Base-by-base conservation (phyloP, 2,888 invertebrate species). In the Harpalus rufipes region DNA sequence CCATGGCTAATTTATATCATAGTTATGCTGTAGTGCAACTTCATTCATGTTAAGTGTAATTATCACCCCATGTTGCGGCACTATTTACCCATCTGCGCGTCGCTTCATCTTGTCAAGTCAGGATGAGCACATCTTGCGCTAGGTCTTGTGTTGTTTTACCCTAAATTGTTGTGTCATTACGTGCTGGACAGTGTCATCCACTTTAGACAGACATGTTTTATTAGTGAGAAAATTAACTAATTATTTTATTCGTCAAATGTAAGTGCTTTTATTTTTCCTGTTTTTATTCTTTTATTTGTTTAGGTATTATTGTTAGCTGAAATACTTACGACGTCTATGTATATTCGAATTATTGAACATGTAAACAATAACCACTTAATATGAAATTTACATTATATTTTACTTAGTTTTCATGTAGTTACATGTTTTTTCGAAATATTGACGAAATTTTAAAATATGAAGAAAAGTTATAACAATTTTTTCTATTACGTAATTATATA, bases 111-210 rank as follows among this genome's bases (percentile, higher is more conserved):
- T 68, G 68, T 68, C 32, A 68, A 14, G 14, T 39, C 14, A 68
- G 39, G 68, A 68, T 68, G 68, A 68, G 39, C 68, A 68, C n/a
- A 63, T 63, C 25, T 63, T 25, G 25, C 25, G 16, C 10, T 63
- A 10, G 7, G n/a, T 32, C 14, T 25, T 68, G 68, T 68, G 68
- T 68, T 68, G 25, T 68, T 32, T 39, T 39, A 68, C 68, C 68
- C 39, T 25, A 39, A 68, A 68, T 39, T 39, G 14, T 25, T 25
- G 65, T 32, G 39, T 39, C 39, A 68, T 68, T 39, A 39, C 68
- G 32, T 39, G 68, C n/a, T 68, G n/a, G 39, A 68, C 39, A 68
- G 68, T 68, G 68, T 68, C 68, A 68, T 68, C 68, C 68, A 39
- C 7, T 65, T 65, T 32, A 25, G n/a, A 65, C 32, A 68, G 32